Conservation (phyloP, 92 coral and sea anemone species). For the Zoanthus sansibaricus region DNA sequence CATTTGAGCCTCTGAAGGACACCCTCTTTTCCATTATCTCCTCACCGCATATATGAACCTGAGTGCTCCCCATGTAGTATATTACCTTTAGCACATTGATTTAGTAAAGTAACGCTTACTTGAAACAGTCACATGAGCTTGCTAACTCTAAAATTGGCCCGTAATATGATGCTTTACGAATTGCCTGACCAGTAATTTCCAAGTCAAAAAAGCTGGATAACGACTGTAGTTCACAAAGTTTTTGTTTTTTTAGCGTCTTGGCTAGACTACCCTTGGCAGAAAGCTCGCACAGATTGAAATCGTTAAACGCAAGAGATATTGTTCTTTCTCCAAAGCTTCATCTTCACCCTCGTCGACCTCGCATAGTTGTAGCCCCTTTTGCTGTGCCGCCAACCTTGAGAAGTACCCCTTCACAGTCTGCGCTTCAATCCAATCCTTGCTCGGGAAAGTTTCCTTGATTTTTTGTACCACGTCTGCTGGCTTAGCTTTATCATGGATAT, state of each 20-base stretch:
- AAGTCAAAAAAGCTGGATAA: constrained; percentile 37
- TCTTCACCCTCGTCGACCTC: constrained; percentile 23
- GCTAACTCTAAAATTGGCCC: constrained; percentile 29
- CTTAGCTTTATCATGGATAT: constrained; percentile 32
- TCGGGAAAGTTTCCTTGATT: constrained; percentile 36
- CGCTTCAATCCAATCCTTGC: constrained; percentile 27
- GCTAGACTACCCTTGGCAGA: constrained; percentile 15
- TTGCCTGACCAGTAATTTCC: constrained; percentile 35
- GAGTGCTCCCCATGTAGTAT: constrained; percentile 5
- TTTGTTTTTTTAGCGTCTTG: constrained; percentile 41
- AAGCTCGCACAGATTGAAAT: constrained; percentile 37
- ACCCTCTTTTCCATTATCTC: neutral
- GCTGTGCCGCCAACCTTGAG: constrained; percentile 46
- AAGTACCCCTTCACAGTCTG: constrained; percentile 45
- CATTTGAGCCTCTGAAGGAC: neutral
- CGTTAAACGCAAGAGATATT: constrained; percentile 43
- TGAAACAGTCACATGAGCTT: constrained; percentile 39
- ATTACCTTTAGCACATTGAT: neutral
- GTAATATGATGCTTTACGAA: constrained; percentile 40
- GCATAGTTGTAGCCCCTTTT: constrained; percentile 27
- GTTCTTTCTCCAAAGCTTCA: constrained; percentile 32
- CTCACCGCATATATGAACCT: neutral
- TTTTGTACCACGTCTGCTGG: constrained; percentile 47
- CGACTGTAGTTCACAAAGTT: constrained; percentile 28
- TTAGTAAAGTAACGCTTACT: constrained; percentile 8